Evolutionary conservation across 1,140 invertebrate species (phyloP), one percentile per base, ranked within the genome.

Genomic region (Drosophila eugracilis): DNA sequence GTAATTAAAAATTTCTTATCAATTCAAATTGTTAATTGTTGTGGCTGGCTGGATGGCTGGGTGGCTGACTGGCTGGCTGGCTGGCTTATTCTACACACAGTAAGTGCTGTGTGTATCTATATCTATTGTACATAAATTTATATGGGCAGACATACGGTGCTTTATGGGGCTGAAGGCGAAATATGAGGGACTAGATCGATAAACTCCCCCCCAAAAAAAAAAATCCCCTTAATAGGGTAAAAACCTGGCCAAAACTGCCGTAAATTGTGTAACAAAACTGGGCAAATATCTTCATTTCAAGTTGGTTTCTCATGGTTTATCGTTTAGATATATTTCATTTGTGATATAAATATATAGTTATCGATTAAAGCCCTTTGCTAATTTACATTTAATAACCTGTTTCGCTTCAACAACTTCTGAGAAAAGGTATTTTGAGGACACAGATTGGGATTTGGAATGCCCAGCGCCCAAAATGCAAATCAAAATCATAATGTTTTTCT

Each of bases 11-110:
- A 63, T 19, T 69, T 69, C 65, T 69, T 69, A 69, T 66, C 78
- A 59, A 77, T 86, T 86, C 77, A 77, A 86, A 85, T 85, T 76
- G 81, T 80, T 81, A 85, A 86, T 86, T 85, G 77, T 80, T 80
- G 62, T 57, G 70, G 67, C n/a, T n/a, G n/a, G n/a, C n/a, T n/a
- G n/a, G n/a, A n/a, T n/a, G n/a, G n/a, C n/a, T n/a, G n/a, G n/a
- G n/a, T n/a, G n/a, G n/a, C n/a, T n/a, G n/a, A n/a, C n/a, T n/a
- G n/a, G n/a, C n/a, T n/a, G n/a, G n/a, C n/a, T n/a, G n/a, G n/a
- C n/a, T n/a, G n/a, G n/a, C 78, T 60, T 34, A 53, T 28, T 30
- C 32, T 36, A 47, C 48, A 34, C 21, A 28, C 41, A 22, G 21
- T 44, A n/a, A 30, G 24, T 32, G 14, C 47, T 14, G 30, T 49